Evolutionary conservation across 2,113 vertebrate genomes (phyloP).

Genomic region (Trichomycterus rosablanca): DNA sequence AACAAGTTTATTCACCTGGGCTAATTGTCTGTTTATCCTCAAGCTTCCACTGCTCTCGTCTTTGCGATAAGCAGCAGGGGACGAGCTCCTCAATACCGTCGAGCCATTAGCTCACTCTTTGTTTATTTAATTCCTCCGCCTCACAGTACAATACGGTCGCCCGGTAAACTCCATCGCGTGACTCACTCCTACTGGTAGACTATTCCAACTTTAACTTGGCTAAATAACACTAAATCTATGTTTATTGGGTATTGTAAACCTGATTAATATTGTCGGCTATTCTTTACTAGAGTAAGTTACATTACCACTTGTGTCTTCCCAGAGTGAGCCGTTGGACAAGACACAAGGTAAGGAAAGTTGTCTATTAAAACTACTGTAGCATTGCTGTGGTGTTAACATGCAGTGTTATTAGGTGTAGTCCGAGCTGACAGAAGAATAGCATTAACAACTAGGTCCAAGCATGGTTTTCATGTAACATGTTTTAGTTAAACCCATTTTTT

Average conservation of each 20-base stretch:
- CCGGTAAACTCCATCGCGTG: conserved; percentile 35
- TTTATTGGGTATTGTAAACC: no score
- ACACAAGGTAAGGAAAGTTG: conserved; percentile 59
- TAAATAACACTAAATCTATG: no score
- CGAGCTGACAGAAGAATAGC: no score
- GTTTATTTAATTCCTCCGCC: conserved; percentile 63
- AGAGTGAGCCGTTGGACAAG: conserved; percentile 33
- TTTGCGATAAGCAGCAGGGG: conserved; percentile 66
- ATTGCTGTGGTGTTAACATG: no score
- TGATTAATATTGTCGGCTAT: conserved; percentile 4
- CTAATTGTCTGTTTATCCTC: conserved; percentile 77
- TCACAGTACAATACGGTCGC: conserved; percentile 51
- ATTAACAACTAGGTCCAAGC: no score
- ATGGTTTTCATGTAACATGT: no score
- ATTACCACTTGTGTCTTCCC: conserved; percentile 63
- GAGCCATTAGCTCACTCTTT: conserved; percentile 61
- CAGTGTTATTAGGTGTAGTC: no score
- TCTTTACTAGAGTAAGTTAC: conserved; percentile 37
- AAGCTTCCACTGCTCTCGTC: conserved; percentile 61
- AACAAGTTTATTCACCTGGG: conserved; percentile 78
- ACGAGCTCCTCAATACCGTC: conserved; percentile 59
- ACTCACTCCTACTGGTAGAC: conserved; percentile 38
- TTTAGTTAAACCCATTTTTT: no score
- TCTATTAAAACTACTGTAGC: no score
- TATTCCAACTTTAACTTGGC: conserved; percentile 34